Evolutionary conservation across 92 coral and sea anemone species (phyloP).

Genomic region (Palythoa grandis): DNA sequence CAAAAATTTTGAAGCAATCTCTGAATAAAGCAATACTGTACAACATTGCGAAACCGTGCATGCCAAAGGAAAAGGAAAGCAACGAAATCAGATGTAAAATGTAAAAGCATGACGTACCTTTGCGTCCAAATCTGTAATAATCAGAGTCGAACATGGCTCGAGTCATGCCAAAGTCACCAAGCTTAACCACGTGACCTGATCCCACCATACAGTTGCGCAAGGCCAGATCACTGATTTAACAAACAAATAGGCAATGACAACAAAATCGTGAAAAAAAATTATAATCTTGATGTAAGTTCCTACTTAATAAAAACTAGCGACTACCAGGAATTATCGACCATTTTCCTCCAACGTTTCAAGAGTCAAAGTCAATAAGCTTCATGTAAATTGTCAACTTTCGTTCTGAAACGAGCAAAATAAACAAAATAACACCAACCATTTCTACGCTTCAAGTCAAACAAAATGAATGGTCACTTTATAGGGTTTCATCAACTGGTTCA

Average conservation of each 20-base stretch:
- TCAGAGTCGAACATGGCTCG: conserved; percentile 92
- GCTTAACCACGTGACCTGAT: conserved; percentile 83
- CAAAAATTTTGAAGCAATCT: not conserved
- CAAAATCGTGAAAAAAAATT: not conserved
- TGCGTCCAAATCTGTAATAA: conserved; percentile 89
- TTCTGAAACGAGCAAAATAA: too few relatives aligned
- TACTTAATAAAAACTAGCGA: too few relatives aligned
- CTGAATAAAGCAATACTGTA: not conserved
- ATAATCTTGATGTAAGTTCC: not conserved
- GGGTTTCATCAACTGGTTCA: too few relatives aligned
- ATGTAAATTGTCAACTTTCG: too few relatives aligned
- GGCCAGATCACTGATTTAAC: conserved; percentile 71
- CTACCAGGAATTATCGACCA: too few relatives aligned
- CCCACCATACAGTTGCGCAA: conserved; percentile 91
- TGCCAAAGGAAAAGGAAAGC: not conserved
- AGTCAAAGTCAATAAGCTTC: too few relatives aligned
- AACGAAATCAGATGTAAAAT: not conserved
- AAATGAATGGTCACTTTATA: too few relatives aligned
- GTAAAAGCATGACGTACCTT: conserved; percentile 51
- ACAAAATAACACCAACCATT: too few relatives aligned
- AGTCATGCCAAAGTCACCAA: conserved; percentile 91
- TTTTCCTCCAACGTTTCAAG: too few relatives aligned
- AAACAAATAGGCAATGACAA: not conserved
- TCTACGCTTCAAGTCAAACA: too few relatives aligned
- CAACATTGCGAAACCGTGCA: not conserved